These are phyloP conservation scores for Sebastes minor DNA, from an alignment of 2,797 vertebrate genomes.

Conservation along the genomic window DNA sequence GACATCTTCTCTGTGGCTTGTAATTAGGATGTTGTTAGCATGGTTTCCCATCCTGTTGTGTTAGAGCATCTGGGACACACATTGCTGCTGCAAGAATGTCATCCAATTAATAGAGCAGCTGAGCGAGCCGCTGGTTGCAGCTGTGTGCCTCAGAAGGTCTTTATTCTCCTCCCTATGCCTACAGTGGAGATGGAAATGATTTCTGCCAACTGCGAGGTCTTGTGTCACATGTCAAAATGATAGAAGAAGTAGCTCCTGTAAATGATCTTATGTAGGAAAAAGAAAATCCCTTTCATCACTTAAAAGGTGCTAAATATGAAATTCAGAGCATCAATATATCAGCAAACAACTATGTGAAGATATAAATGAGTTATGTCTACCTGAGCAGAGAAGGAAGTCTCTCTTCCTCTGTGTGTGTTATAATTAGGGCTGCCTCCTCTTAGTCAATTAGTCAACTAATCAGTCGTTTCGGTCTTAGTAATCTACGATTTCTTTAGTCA, in stretches of 20 bases:
- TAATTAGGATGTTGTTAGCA: constrained; percentile 76
- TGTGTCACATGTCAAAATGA: neutral
- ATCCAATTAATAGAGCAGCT: constrained; percentile 61
- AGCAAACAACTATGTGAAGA: neutral
- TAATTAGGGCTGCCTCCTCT: neutral
- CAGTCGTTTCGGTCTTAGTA: no score
- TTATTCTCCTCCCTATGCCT: neutral
- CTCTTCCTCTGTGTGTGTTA: no score
- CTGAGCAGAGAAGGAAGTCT: neutral
- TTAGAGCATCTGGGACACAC: constrained; percentile 72
- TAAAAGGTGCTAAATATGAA: neutral
- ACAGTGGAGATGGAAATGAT: constrained; percentile 1
- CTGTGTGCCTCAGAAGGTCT: constrained; percentile 2
- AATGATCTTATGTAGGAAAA: neutral
- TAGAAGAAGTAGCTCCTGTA: neutral
- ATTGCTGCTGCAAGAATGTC: constrained; percentile 63
- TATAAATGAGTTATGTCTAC: neutral
- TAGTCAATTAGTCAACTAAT: no score
- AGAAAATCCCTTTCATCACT: neutral
- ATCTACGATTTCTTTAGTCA: no score
- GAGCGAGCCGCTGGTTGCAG: constrained; percentile 23
- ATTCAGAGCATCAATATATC: no score
- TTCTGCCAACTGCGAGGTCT: neutral
- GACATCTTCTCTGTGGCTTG: constrained; percentile 63
- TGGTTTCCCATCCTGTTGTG: constrained; percentile 59